These are phyloP conservation scores for Caenorhabditis plicata DNA, from an alignment of 2,888 invertebrate genomes.

Conservation along the genomic window DNA sequence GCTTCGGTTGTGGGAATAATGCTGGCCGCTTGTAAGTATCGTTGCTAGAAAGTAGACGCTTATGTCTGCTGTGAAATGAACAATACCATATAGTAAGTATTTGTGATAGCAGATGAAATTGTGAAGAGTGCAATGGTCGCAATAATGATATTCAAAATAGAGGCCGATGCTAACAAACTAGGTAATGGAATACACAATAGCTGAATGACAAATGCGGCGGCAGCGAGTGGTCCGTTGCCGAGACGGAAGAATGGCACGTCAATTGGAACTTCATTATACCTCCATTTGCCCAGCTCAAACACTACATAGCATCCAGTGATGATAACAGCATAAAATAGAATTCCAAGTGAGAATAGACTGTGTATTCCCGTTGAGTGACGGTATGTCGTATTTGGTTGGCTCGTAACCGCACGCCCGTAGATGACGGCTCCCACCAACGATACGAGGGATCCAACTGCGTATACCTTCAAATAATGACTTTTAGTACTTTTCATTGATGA, in stretches of 20 bases:
- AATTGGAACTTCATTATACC: slow-evolving; percentile 57
- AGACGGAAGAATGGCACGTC: slow-evolving; percentile 63
- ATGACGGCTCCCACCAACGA: slow-evolving; percentile 45
- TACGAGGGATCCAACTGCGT: slow-evolving; percentile 46
- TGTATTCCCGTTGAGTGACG: slow-evolving; percentile 46
- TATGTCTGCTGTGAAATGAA: not conserved
- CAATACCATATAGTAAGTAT: slow-evolving; percentile 61
- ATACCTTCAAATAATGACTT: too few species aligned
- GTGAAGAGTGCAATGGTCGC: slow-evolving; percentile 61
- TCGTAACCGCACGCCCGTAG: slow-evolving; percentile 46
- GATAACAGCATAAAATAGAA: slow-evolving; percentile 60
- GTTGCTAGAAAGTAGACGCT: slow-evolving; percentile 52
- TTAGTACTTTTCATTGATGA: too few species aligned
- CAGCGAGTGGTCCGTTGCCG: slow-evolving; percentile 62
- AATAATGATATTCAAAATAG: slow-evolving; percentile 56
- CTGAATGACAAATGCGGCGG: slow-evolving; percentile 61
- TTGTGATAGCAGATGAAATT: slow-evolving; percentile 58
- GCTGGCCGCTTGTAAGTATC: slow-evolving; percentile 48
- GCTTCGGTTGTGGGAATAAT: slow-evolving; percentile 39
- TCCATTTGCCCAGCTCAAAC: slow-evolving; percentile 64
- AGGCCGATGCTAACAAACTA: slow-evolving; percentile 51
- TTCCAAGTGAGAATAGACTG: slow-evolving; percentile 56
- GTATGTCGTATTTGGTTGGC: slow-evolving; percentile 39
- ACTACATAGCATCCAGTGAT: slow-evolving; percentile 62
- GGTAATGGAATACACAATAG: slow-evolving; percentile 49